These are phyloP conservation scores for Sarcophaga carnaria DNA, from an alignment of 2,888 invertebrate species.

Conservation along the genomic window DNA sequence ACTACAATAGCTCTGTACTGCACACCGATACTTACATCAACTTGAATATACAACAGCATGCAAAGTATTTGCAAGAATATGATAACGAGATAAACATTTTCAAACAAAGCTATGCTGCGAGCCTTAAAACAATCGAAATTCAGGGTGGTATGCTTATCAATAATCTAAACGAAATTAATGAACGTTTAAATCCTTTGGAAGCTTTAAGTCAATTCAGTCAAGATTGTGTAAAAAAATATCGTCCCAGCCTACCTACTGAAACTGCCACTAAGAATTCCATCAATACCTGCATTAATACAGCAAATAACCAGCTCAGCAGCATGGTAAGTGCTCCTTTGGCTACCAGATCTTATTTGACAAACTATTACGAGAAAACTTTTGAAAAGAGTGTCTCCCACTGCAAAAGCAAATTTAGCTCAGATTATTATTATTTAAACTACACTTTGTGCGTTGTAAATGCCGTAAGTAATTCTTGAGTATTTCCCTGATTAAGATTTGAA, in stretches of 20 bases:
- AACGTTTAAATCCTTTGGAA: conserved; percentile 48
- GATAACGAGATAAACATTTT: conserved; percentile 43
- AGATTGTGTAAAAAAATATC: conserved; percentile 67
- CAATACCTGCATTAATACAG: conserved; percentile 40
- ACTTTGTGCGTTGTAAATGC: conserved; percentile 27
- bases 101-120: conserved; percentile 15
- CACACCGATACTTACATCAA: conserved; percentile 55
- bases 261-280: conserved; percentile 35
- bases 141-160: conserved; percentile 40
- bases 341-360: conserved; percentile 40
- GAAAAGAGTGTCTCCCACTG: conserved; percentile 4
- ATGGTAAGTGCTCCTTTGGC: not conserved
- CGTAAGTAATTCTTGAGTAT: conserved; percentile 10
- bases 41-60: conserved; percentile 61
- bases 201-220: conserved; percentile 45
- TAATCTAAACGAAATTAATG: conserved; percentile 44
- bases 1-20: not conserved
- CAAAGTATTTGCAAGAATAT: conserved; percentile 45
- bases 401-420: not conserved
- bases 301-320: conserved; percentile 8
- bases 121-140: conserved; percentile 38
- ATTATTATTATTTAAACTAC: not conserved
- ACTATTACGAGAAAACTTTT: conserved; percentile 60
- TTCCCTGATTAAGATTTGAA: not conserved
- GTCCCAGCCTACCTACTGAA: conserved; percentile 29